These are phyloP conservation scores for Thymallus thymallus DNA, from an alignment of 2,113 vertebrate species.

Conservation along the genomic window DNA sequence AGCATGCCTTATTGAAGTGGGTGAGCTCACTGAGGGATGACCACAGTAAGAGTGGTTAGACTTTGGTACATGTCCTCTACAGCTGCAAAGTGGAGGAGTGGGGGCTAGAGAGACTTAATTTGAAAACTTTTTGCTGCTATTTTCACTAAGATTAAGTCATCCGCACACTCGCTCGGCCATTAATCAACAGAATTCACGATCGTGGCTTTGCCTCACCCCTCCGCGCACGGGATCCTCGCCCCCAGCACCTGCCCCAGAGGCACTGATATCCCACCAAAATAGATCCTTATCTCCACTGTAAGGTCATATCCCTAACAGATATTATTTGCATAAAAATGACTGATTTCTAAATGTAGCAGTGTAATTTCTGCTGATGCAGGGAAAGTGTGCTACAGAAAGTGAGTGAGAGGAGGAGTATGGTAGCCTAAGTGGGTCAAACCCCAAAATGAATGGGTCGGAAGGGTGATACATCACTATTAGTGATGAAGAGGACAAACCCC, in stretches of 20 bases:
- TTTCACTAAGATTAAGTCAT: slow-evolving; percentile 52
- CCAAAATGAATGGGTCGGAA: slow-evolving; percentile 58
- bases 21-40: neutral
- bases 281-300: slow-evolving; percentile 69
- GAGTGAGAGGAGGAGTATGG: slow-evolving; percentile 23
- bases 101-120: too few species aligned
- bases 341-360: slow-evolving; percentile 64
- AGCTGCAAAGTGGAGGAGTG: too few species aligned
- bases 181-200: slow-evolving; percentile 74
- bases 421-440: slow-evolving; percentile 68
- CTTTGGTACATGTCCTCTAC: too few species aligned
- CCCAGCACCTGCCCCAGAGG: slow-evolving; percentile 25
- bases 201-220: slow-evolving; percentile 66
- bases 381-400: slow-evolving; percentile 31
- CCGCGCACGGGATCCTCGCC: slow-evolving; percentile 13
- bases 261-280: slow-evolving; percentile 68
- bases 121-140: too few species aligned
- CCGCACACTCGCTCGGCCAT: slow-evolving; percentile 57
- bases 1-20: neutral
- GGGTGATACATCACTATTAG: slow-evolving; percentile 67
- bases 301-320: slow-evolving; percentile 55
- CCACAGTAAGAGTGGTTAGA: neutral
- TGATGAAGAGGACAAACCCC: slow-evolving; percentile 53
- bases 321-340: slow-evolving; percentile 44
- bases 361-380: slow-evolving; percentile 71